Conservation (phyloP, 2,113 vertebrate species). For the Climacteris rufus region DNA sequence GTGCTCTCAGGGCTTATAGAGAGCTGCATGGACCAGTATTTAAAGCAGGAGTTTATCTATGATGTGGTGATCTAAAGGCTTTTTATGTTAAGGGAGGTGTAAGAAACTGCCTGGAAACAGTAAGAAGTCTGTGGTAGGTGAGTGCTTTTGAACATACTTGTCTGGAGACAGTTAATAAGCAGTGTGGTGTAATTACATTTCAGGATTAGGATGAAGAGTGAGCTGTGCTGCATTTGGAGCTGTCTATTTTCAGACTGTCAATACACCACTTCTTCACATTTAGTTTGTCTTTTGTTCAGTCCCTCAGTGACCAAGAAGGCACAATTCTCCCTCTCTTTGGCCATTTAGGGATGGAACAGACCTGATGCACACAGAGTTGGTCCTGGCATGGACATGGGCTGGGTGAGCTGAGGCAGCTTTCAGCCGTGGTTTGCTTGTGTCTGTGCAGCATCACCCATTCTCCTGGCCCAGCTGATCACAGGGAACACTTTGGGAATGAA, state of each 20-base stretch:
- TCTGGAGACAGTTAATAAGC: slow-evolving; percentile 33
- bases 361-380: neutral
- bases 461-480: neutral
- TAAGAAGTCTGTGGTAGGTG: neutral
- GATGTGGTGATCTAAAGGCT: neutral
- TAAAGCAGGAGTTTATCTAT: neutral
- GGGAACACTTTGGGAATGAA: neutral
- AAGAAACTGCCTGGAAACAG: neutral
- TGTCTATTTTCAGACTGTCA: neutral
- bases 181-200: slow-evolving; percentile 11
- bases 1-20: neutral
- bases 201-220: neutral
- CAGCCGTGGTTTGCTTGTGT: neutral
- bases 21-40: neutral
- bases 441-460: neutral
- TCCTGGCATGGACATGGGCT: neutral
- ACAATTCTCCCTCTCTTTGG: neutral
- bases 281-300: neutral
- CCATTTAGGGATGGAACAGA: neutral
- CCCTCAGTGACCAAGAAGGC: neutral
- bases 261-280: neutral
- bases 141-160: neutral
- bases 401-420: neutral
- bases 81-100: neutral
- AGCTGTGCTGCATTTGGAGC: slow-evolving; percentile 13